phyloP scores from a whole-genome alignment of 1,140 invertebrate genomes.

The Pantala flavescens region DNA sequence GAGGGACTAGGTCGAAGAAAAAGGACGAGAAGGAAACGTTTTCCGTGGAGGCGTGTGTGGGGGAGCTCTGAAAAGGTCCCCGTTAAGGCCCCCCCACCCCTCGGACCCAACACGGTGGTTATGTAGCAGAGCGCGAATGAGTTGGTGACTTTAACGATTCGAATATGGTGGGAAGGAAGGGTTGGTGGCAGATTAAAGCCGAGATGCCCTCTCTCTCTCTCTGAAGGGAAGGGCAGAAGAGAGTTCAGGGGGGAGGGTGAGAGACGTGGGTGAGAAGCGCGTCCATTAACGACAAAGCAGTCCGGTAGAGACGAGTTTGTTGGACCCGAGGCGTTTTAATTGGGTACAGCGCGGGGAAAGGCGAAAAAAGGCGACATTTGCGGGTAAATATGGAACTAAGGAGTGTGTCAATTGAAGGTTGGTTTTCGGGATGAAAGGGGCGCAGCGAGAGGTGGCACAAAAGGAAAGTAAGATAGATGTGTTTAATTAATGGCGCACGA shows the following conservation, averaged over 20 bases:
- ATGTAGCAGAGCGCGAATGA: too few species aligned
- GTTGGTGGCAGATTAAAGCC: background rate
- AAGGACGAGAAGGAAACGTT: too few species aligned
- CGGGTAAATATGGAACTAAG: conserved; percentile 1
- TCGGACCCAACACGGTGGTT: too few species aligned
- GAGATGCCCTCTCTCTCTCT: too few species aligned
- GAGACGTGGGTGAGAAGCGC: background rate
- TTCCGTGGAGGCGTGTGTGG: too few species aligned
- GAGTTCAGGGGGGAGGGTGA: background rate
- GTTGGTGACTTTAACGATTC: too few species aligned
- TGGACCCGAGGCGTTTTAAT: conserved; percentile 7
- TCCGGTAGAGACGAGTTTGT: background rate
- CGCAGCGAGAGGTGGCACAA: background rate
- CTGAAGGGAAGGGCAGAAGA: background rate
- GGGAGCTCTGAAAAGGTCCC: too few species aligned
- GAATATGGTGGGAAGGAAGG: background rate
- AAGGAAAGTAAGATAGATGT: background rate
- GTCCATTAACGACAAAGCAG: background rate
- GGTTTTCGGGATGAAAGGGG: background rate
- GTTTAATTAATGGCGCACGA: too few species aligned
- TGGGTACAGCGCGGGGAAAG: background rate
- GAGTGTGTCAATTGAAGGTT: background rate
- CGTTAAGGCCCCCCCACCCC: too few species aligned
- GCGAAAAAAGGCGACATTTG: background rate
- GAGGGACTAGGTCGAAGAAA: too few species aligned